phyloP scores from a whole-genome alignment of 2,797 vertebrate species.

The Sardinella longiceps region DNA sequence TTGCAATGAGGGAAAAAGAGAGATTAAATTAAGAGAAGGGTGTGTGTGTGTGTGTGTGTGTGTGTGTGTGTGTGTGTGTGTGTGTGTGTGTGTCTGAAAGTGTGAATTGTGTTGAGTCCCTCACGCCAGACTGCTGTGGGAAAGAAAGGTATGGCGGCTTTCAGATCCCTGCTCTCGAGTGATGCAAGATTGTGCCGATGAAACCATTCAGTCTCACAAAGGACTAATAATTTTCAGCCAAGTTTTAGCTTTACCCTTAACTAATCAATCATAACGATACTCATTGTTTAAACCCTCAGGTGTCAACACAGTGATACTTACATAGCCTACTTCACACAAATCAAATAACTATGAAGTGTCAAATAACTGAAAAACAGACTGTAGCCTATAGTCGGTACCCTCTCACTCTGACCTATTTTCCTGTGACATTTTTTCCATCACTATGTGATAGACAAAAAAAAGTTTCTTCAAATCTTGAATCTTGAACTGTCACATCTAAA shows the following conservation, averaged over 20 bases:
- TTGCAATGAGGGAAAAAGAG: slow-evolving; percentile 65
- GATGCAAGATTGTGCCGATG: not conserved
- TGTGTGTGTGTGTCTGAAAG: slow-evolving; percentile 17
- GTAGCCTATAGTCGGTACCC: too few relatives aligned
- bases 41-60: slow-evolving; percentile 31
- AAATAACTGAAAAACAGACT: too few relatives aligned
- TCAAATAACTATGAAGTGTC: too few relatives aligned
- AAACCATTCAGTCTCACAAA: not conserved
- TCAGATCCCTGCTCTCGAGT: not conserved
- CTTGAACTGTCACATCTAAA: not conserved
- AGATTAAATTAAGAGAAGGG: slow-evolving; percentile 64
- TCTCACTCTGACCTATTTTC: too few relatives aligned
- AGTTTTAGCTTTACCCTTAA: not conserved
- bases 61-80: slow-evolving; percentile 13
- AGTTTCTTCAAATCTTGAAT: too few relatives aligned
- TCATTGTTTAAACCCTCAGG: not conserved
- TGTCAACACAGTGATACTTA: not conserved
- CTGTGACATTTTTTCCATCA: too few relatives aligned
- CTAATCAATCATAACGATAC: not conserved
- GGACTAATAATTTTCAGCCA: not conserved
- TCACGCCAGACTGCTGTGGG: not conserved
- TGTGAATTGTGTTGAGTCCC: not conserved
- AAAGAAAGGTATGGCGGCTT: not conserved
- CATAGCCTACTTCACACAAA: too few relatives aligned
- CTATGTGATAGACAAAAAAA: too few relatives aligned